phyloP scores from a whole-genome alignment of 2,888 invertebrate genomes.

The Oscheius sp. region DNA sequence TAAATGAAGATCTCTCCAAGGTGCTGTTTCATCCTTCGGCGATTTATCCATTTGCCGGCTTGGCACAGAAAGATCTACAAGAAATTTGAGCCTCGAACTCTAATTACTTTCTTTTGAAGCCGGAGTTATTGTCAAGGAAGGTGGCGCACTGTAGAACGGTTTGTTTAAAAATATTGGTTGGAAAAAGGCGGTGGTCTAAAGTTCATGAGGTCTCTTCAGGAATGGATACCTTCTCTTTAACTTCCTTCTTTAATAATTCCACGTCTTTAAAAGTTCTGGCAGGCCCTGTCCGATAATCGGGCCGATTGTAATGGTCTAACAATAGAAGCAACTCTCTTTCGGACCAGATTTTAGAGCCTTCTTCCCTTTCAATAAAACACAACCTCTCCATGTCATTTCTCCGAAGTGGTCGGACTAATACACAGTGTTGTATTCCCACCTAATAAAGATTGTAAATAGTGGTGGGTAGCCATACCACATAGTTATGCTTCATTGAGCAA shows the following conservation, averaged over 20 bases:
- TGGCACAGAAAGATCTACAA: background rate
- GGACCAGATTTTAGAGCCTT: conserved; percentile 6
- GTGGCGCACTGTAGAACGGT: background rate
- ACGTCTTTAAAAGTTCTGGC: conserved; percentile 55
- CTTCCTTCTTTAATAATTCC: conserved; percentile 55
- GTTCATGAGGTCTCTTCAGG: background rate
- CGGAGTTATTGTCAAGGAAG: background rate
- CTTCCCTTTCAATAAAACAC: conserved; percentile 26
- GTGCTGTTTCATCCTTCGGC: conserved; percentile 8
- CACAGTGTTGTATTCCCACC: conserved; percentile 14
- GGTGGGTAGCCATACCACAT: conserved; percentile 42
- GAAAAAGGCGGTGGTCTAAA: conserved; percentile 42
- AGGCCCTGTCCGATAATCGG: conserved; percentile 28
- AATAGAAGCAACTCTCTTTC: conserved; percentile 19
- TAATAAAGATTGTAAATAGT: background rate
- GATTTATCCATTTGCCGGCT: background rate
- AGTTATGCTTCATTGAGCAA: conserved; percentile 54
- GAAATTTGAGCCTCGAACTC: background rate
- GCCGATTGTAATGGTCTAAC: conserved; percentile 18
- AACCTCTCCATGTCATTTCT: conserved; percentile 2
- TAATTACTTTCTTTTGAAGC: conserved; percentile 1
- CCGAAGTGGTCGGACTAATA: background rate
- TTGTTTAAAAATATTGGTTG: conserved; percentile 43
- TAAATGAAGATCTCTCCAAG: conserved; percentile 56
- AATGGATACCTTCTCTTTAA: conserved; percentile 46